A percentile compares a stretch with the other conserved stretches of the same genome.
These are phyloP conservation scores for Protonibea diacanthus DNA, from an alignment of 2,797 vertebrate species.

Conservation along the genomic window DNA sequence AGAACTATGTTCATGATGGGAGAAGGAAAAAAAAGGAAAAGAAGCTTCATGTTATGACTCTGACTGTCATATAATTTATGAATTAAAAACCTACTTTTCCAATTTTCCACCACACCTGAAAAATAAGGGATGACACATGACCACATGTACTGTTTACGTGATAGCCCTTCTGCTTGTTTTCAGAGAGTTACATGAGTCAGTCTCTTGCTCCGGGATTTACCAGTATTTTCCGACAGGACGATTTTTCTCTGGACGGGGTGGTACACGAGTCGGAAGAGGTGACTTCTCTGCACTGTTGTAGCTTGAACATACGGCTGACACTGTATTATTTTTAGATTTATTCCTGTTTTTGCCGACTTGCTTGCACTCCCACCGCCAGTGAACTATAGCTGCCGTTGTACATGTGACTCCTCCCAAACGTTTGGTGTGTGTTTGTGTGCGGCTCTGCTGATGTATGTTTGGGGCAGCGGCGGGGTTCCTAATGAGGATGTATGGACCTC, in stretches of 20 bases:
- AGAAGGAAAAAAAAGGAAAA: neutral
- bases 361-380: constrained; percentile 24
- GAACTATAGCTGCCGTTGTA: constrained; percentile 22
- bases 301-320: constrained; percentile 24
- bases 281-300: constrained; percentile 24
- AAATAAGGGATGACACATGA: neutral
- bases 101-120: constrained; percentile 6
- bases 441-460: constrained; percentile 52
- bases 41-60: neutral
- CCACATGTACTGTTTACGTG: neutral
- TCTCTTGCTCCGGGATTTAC: neutral
- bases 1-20: neutral
- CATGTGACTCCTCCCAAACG: constrained; percentile 22
- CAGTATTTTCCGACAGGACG: neutral
- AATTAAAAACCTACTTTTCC: neutral
- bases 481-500: constrained; percentile 73
- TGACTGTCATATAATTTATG: constrained; percentile 16
- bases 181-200: neutral
- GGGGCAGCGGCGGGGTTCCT: constrained; percentile 55
- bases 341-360: constrained; percentile 27
- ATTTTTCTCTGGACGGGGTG: neutral
- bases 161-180: neutral
- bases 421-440: constrained; percentile 37
- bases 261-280: constrained; percentile 9
- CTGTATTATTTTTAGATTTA: constrained; percentile 36